Evolutionary conservation across 2,113 vertebrate species (phyloP).

Genomic region (Paralichthys olivaceus): DNA sequence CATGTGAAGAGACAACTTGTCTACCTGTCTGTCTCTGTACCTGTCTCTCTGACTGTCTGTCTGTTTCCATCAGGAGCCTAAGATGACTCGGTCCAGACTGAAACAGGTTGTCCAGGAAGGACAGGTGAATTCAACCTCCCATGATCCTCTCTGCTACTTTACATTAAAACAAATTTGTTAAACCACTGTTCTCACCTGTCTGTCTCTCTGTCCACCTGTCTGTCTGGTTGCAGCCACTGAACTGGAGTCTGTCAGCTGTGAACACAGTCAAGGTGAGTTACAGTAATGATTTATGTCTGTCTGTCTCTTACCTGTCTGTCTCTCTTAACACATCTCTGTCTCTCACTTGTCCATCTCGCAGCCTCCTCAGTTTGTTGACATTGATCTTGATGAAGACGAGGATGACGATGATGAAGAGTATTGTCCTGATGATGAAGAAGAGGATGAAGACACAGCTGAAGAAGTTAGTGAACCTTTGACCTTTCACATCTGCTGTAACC

Average conservation of each 20-base stretch:
- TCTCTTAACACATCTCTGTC: background rate
- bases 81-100: conserved; percentile 97
- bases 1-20: background rate
- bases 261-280: conserved; percentile 33
- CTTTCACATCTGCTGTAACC: background rate
- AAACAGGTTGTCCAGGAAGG: conserved; percentile 93
- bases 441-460: conserved; percentile 91
- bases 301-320: background rate
- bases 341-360: conserved; percentile 44
- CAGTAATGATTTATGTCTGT: background rate
- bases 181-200: background rate
- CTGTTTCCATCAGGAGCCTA: conserved; percentile 87
- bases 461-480: conserved; percentile 79
- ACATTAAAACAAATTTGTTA: background rate
- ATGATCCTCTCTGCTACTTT: conserved; percentile 1
- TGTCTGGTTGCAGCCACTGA: conserved; percentile 24
- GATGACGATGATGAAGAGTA: conserved; percentile 98
- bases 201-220: background rate
- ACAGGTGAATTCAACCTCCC: conserved; percentile 80
- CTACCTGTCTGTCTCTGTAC: background rate
- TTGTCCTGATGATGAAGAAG: conserved; percentile 94
- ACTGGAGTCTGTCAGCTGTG: conserved; percentile 46
- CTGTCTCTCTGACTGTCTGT: background rate
- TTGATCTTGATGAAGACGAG: conserved; percentile 93
- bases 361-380: conserved; percentile 97